These are phyloP conservation scores for Lasioglossum calceatum DNA, from an alignment of 2,888 invertebrate species.

Conservation along the genomic window DNA sequence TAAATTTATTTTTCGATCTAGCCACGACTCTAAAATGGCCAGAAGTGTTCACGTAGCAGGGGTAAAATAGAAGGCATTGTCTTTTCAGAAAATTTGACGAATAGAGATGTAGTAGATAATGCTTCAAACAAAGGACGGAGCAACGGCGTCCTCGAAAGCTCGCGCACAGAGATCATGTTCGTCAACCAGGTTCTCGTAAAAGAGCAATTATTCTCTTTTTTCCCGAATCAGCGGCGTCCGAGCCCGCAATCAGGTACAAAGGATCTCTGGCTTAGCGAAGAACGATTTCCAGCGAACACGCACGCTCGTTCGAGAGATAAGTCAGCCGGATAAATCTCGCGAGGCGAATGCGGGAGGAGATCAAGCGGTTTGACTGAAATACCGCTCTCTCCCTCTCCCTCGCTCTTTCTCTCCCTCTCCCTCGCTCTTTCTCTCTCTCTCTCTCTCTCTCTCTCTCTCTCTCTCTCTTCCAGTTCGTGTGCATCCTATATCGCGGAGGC, in stretches of 20 bases:
- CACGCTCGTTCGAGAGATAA: constrained; percentile 28
- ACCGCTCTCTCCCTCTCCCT: neutral
- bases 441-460: neutral
- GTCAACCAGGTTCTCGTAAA: neutral
- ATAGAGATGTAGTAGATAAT: no score
- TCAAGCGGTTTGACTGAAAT: constrained; percentile 31
- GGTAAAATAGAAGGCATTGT: no score
- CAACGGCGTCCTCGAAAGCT: neutral
- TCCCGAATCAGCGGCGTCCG: neutral
- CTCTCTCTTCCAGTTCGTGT: neutral
- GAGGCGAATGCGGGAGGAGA: constrained; percentile 11
- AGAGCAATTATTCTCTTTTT: constrained; percentile 5
- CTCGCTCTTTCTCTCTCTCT: neutral
- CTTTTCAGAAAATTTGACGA: no score
- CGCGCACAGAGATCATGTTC: neutral
- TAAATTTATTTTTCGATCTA: no score
- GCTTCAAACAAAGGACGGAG: neutral
- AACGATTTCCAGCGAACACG: constrained; percentile 17
- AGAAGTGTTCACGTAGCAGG: no score
- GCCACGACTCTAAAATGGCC: no score
- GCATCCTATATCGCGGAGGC: constrained; percentile 19
- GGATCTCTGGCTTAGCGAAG: constrained; percentile 5
- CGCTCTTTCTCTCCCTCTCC: neutral
- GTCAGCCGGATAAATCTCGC: constrained; percentile 21
- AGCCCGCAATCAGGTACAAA: neutral